Percentiles rank a stretch among this genome's conserved stretches.
These are phyloP conservation scores for Calliphora vicina DNA, from an alignment of 1,140 invertebrate genomes.

Conservation along the genomic window DNA sequence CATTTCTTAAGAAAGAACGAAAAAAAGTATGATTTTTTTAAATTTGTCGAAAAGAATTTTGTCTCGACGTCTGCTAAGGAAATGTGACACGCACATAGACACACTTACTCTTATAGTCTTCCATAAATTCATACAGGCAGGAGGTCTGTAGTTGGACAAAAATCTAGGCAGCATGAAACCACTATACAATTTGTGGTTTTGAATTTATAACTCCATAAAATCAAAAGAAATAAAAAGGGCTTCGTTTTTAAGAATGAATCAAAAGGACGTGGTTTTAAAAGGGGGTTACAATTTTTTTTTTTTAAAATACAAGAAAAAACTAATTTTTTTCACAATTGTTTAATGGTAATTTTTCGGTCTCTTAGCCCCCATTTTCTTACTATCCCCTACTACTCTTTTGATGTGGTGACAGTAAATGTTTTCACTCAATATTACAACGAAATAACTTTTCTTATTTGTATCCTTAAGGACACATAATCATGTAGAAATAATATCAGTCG, in stretches of 20 bases:
- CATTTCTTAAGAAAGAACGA: too few relatives aligned
- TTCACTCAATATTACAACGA: not conserved
- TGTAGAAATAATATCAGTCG: not conserved
- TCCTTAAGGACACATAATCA: not conserved
- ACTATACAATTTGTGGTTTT: slow-evolving; percentile 17
- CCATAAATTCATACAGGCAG: not conserved
- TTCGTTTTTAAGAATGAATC: not conserved
- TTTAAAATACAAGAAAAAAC: too few relatives aligned
- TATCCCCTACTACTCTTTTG: not conserved
- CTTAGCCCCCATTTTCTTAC: too few relatives aligned
- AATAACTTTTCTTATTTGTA: not conserved
- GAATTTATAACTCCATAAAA: not conserved
- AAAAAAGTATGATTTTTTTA: not conserved
- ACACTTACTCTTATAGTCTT: too few relatives aligned
- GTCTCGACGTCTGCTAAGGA: slow-evolving; percentile 20
- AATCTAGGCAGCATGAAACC: not conserved
- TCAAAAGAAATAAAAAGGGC: not conserved
- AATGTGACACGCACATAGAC: not conserved
- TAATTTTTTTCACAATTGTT: too few relatives aligned
- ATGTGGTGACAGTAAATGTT: not conserved
- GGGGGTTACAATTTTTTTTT: not conserved
- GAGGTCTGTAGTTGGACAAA: not conserved
- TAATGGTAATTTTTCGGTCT: too few relatives aligned
- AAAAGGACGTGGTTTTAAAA: not conserved
- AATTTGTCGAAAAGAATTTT: not conserved